Evolutionary conservation across 2,888 invertebrate genomes (phyloP), one percentile per base, ranked within the genome.

Genomic region (Oscheius myriophilus): DNA sequence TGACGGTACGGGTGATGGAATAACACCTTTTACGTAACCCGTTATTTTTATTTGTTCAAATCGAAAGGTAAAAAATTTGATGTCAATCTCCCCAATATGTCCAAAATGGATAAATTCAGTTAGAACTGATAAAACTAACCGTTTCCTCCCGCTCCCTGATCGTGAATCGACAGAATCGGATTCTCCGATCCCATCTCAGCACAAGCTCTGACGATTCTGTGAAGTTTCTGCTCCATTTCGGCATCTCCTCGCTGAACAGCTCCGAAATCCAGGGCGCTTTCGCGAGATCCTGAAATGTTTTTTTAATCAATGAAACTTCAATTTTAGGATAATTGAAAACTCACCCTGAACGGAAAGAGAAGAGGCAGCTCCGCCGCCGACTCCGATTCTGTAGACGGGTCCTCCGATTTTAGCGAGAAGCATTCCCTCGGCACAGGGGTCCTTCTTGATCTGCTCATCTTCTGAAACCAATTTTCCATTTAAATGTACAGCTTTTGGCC

Each of bases 141-240:
- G 83, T 90, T 90, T 55, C 97, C 97, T n/a, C 97, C 97, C 11
- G 97, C 97, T 23, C 97, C 97, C 90, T 97, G 97, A 89, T 98
- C 97, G 87, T 98, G 97, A 81, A 98, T 96, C 90, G 95, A 92
- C 81, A 90, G 90, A 81, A 97, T 95, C 1, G 96, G 96, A 89
- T 97, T 95, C 16, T 90, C 89, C 0, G 90, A 89, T 0, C 54
- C 0, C 52, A 91, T 91, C 89, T 98, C 97, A 42, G 94, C 89
- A 84, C 97, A 97, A 0, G 93, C 93, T 74, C 96, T 90, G 0
- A 98, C 93, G 2, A 96, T 92, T 70, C 97, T 90, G 87, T 97
- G 96, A 43, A 97, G 88, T 87, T 97, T 96, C 87, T 97, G 95
- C 80, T 96, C 96, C 97, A 98, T 97, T 90, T 98, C 96, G 1